Base-by-base conservation (phyloP, 2,797 vertebrate genomes). In the Arctocebus calabarensis region DNA sequence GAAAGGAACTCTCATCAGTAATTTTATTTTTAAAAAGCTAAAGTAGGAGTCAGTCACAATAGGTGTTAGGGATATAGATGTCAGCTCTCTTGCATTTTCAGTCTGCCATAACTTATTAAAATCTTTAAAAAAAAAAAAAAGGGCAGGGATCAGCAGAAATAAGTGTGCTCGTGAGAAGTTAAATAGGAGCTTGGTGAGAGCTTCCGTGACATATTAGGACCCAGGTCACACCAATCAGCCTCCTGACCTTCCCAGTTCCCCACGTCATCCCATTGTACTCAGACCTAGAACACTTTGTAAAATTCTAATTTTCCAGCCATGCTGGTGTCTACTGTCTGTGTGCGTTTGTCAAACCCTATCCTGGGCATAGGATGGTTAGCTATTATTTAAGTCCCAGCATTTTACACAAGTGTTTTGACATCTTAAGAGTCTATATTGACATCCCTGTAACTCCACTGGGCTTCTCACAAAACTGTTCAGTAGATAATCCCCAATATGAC, bases 21-120 rank as follows among this genome's bases (percentile, higher is more conserved):
- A 43, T 17, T 79, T 57, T 81, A 40, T 86, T 81, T 95, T 27
- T 12, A 61, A 70, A 83, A 84, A n/a, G 16, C n/a, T 45, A 52
- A 74, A 82, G 2, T 34, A 82, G 61, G 19, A 87, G n/a, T 88
- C 59, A 77, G 23, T 52, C 77, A 4, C 43, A 91, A 59, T 2
- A 62, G 48, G 29, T 45, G 2, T 71, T 55, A 7, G 37, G 20
- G 9, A 57, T 93, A 62, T 29, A 8, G 70, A 29, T 91, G 4
- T 81, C 74, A 71, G 22, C 14, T 84, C 3, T 79, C 23, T 74
- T 87, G 12, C 48, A 23, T 34, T 71, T 92, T 9, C 70, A 25
- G 32, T 75, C 14, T 73, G 70, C 3, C 52, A 13, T 61, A 55
- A 64, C 77, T 78, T 78, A 20, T 71, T 84, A 71, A 40, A 37